A percentile compares a stretch with the other conserved stretches of the same genome.
phyloP scores from a whole-genome alignment of 1,140 invertebrate species.

The Aplysia californica region DNA sequence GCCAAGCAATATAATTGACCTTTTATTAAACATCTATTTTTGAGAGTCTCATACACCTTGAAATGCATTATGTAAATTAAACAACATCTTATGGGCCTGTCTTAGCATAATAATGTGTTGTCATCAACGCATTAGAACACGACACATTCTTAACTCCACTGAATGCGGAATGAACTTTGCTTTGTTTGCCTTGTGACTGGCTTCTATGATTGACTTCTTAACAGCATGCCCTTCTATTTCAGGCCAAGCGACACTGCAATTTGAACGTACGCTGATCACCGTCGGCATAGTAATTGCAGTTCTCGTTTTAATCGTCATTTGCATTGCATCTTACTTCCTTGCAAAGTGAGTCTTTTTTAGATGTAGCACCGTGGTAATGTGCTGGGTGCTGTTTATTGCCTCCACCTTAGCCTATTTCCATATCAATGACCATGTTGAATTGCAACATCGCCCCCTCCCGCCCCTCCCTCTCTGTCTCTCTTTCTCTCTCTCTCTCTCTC shows the following conservation, averaged over 20 bases:
- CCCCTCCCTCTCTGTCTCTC: no score
- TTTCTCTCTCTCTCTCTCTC: not conserved
- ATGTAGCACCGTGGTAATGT: not conserved
- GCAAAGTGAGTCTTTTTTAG: slow-evolving; percentile 36
- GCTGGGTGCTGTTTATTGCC: not conserved
- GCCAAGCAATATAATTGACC: no score
- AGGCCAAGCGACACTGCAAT: slow-evolving; percentile 33
- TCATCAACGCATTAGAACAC: no score
- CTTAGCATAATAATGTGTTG: no score
- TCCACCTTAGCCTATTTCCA: not conserved
- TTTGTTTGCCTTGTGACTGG: no score
- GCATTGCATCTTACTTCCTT: slow-evolving; percentile 40
- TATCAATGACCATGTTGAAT: not conserved
- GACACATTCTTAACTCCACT: no score
- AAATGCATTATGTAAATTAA: no score
- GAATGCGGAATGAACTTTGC: no score
- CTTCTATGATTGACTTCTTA: no score
- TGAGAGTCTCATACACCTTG: no score
- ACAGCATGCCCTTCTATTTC: slow-evolving; percentile 18
- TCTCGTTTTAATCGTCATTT: slow-evolving; percentile 40
- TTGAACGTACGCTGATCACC: slow-evolving; percentile 37
- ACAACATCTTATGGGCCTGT: no score
- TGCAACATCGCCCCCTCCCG: not conserved
- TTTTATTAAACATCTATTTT: no score
- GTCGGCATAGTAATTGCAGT: slow-evolving; percentile 38